A percentile compares a stretch with the other conserved stretches of the same genome.
Evolutionary conservation across 2,888 invertebrate species (phyloP).

Genomic region (Parnassius glacialis): DNA sequence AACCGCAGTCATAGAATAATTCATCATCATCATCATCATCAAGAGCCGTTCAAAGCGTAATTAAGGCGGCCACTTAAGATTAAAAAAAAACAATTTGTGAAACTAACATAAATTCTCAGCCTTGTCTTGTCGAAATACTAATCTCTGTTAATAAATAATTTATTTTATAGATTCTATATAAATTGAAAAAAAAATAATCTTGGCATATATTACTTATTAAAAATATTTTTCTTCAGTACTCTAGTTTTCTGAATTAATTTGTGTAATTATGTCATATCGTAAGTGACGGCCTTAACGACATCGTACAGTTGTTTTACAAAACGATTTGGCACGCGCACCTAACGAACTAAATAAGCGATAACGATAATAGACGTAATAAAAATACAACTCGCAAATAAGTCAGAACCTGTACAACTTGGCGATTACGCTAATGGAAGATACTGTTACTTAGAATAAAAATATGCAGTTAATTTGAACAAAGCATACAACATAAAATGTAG

Average conservation of each 20-base stretch:
- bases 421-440: conserved; percentile 68
- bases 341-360: conserved; percentile 52
- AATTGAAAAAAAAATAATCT: too few relatives aligned
- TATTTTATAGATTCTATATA: too few relatives aligned
- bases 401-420: conserved; percentile 47
- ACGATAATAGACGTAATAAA: conserved; percentile 41
- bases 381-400: conserved; percentile 45
- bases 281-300: conserved; percentile 24
- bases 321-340: conserved; percentile 57
- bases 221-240: too few relatives aligned
- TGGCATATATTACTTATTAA: too few relatives aligned
- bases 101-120: too few relatives aligned
- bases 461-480: conserved; percentile 27
- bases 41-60: conserved; percentile 27
- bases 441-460: conserved; percentile 33
- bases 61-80: conserved; percentile 11
- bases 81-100: not conserved
- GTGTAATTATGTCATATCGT: not conserved
- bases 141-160: too few relatives aligned
- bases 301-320: conserved; percentile 29
- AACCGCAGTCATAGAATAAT: conserved; percentile 14
- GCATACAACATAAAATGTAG: conserved; percentile 42
- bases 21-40: conserved; percentile 3
- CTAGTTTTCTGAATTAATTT: too few relatives aligned
- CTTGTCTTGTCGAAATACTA: too few relatives aligned